Evolutionary conservation across 2,888 invertebrate species (phyloP), one percentile per base, ranked within the genome.

Genomic region (Gymnosoma rotundatum): DNA sequence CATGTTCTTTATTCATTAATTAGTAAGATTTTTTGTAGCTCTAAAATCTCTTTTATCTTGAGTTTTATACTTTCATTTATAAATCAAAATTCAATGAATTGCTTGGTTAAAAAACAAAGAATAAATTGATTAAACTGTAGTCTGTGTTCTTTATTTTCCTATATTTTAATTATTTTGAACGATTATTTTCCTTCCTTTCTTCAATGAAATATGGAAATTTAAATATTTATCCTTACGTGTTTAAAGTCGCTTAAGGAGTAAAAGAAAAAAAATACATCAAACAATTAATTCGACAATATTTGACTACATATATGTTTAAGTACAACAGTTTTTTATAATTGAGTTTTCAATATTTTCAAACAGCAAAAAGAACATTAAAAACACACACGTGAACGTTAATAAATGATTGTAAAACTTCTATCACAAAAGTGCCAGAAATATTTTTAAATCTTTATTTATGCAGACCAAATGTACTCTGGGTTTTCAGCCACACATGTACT

Each of bases 371-470:
- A 42, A 42, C 12, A 48, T 25, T n/a, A 60, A 50, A 61, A 20
- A 14, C 14, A 48, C 6, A 32, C 32, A 6, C 32, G 10, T 42
- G 12, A 42, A 42, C 12, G 36, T 14, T 58, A 48, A 67, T 67
- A 76, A 76, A 76, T 67, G 60, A 58, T 45, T 64, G 50, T 50
- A 38, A 64, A 78, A 64, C 25, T 54, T 78, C 56, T 48, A 67
- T 67, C 80, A 50, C 80, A 69, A 36, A 67, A 61, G 61, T 80
- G 67, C 36, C 61, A 18, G 74, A 74, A 56, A 80, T 80, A 67
- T 48, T 54, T 74, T 74, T 74, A 67, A 74, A 74, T 74, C 74
- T 63, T 80, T 61, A 80, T 74, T 80, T 80, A 80, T 80, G 74
- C 67, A 54, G 63, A 74, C 42, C 80, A 69, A 80, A 74, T 74